Conservation (phyloP, 2,113 vertebrate species). For the Callithrix jacchus region DNA sequence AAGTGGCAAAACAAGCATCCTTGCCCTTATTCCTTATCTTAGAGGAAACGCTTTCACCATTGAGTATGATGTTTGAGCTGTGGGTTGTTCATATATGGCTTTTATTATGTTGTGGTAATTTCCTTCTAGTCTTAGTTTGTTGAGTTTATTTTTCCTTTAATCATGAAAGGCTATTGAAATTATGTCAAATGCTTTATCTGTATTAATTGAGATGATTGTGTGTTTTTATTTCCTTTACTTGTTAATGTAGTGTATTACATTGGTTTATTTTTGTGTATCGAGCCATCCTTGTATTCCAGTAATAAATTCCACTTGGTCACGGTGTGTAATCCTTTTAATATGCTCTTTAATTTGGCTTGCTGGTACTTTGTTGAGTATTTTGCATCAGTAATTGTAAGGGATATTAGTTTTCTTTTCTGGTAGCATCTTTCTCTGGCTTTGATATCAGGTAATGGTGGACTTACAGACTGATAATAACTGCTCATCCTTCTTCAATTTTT, state of each 20-base stretch:
- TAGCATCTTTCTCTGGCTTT: not conserved
- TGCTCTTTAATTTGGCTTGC: not conserved
- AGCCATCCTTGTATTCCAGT: not conserved
- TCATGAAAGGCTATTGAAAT: not conserved
- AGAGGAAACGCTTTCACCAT: not conserved
- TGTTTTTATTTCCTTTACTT: not conserved
- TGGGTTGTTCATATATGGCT: not conserved
- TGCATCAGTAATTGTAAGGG: not conserved
- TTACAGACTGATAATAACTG: not conserved
- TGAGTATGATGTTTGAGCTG: not conserved
- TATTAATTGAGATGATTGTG: not conserved
- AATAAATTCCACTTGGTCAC: not conserved
- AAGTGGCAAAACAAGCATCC: not conserved
- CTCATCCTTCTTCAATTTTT: not conserved
- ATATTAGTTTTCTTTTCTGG: not conserved
- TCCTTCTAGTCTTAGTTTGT: not conserved
- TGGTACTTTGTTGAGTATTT: not conserved
- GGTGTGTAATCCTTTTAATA: not conserved
- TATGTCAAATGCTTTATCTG: not conserved
- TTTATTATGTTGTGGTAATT: not conserved
- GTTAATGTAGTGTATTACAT: not conserved
- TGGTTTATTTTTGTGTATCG: not conserved
- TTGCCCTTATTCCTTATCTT: not conserved
- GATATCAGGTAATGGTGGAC: not conserved
- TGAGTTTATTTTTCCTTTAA: not conserved